Percentiles rank a stretch among this genome's conserved stretches.
These are phyloP conservation scores for Danio tinwini DNA, from an alignment of 2,797 vertebrate genomes.

Conservation along the genomic window DNA sequence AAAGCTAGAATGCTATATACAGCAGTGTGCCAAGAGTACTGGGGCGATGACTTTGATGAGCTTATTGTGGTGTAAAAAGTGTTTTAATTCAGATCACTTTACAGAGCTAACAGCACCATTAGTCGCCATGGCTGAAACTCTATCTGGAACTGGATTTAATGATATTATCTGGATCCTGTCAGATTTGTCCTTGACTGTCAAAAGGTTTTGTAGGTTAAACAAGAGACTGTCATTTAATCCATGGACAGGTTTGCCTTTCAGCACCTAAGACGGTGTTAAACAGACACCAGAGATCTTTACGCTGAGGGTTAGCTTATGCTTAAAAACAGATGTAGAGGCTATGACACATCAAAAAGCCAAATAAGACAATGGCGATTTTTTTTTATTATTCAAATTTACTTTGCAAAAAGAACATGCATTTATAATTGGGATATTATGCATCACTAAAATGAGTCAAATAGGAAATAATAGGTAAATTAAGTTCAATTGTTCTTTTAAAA, in stretches of 20 bases:
- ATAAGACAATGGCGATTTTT: not conserved
- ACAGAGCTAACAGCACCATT: constrained; percentile 41
- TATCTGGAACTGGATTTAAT: constrained; percentile 63
- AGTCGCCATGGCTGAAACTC: constrained; percentile 58
- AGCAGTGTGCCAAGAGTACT: not conserved
- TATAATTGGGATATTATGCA: not conserved
- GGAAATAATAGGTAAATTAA: no score
- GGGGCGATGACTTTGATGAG: constrained; percentile 11
- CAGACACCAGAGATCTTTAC: constrained; percentile 11
- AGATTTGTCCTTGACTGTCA: constrained; percentile 66
- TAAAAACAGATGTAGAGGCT: not conserved
- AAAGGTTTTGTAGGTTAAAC: constrained; percentile 64
- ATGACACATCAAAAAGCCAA: not conserved
- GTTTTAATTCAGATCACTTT: constrained; percentile 37
- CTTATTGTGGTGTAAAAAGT: constrained; percentile 45
- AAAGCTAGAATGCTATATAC: constrained; percentile 14
- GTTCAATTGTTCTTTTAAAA: no score
- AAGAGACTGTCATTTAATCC: constrained; percentile 69
- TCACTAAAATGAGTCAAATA: no score
- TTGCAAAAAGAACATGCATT: not conserved
- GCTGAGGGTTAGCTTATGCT: constrained; percentile 28
- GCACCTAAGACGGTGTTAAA: not conserved
- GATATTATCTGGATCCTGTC: constrained; percentile 71
- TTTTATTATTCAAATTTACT: not conserved
- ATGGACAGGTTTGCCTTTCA: constrained; percentile 66